These are phyloP conservation scores for Puma concolor DNA, from an alignment of 2,113 vertebrate genomes.

Conservation along the genomic window DNA sequence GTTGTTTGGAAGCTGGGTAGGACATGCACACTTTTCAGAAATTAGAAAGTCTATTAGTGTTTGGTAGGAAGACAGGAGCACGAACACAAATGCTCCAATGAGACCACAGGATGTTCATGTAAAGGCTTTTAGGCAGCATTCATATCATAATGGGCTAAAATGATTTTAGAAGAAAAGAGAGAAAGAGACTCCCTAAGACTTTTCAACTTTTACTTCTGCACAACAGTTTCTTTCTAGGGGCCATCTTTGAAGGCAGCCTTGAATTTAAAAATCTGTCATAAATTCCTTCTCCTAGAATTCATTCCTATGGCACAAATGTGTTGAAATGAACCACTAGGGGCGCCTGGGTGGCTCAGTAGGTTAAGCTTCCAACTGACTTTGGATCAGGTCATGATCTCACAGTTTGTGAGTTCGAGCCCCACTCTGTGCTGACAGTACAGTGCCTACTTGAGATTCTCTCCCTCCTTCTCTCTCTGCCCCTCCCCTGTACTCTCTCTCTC, in stretches of 20 bases:
- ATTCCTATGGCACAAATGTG: not conserved
- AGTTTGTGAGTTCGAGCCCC: too few relatives aligned
- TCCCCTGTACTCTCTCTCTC: too few relatives aligned
- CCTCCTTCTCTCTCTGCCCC: too few relatives aligned
- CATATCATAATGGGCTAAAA: not conserved
- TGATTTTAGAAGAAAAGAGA: slow-evolving; percentile 47
- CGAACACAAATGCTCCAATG: not conserved
- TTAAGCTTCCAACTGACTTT: too few relatives aligned
- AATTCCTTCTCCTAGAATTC: slow-evolving; percentile 20
- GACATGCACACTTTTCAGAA: not conserved
- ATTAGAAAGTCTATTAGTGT: not conserved
- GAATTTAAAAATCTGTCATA: not conserved
- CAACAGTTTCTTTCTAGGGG: slow-evolving; percentile 19
- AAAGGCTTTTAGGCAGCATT: not conserved
- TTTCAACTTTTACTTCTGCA: slow-evolving; percentile 21
- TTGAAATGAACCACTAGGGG: not conserved
- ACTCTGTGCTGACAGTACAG: too few relatives aligned
- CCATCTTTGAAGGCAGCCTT: not conserved
- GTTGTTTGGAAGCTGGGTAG: not conserved
- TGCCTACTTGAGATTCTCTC: too few relatives aligned
- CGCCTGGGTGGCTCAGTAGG: too few relatives aligned
- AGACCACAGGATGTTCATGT: not conserved
- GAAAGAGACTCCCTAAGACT: not conserved
- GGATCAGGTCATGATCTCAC: too few relatives aligned
- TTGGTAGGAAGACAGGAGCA: not conserved